Conservation (phyloP, 1,140 invertebrate genomes). For the Delia radicum region DNA sequence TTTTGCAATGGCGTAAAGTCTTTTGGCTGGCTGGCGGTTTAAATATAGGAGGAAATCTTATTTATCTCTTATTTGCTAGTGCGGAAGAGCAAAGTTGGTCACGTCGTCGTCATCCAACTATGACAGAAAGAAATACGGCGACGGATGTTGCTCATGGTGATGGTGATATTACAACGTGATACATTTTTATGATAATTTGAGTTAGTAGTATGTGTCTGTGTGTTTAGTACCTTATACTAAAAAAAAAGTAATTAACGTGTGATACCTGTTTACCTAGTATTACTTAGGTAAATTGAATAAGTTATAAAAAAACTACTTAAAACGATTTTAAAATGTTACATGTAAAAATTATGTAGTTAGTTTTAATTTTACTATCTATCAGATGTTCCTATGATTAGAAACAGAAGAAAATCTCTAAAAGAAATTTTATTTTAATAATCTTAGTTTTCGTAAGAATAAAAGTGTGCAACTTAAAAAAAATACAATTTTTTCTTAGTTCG, state of each 20-base stretch:
- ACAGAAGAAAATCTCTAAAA: neutral
- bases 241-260: neutral
- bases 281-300: neutral
- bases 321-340: no score
- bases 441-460: no score
- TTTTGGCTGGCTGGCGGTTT: conserved; percentile 80
- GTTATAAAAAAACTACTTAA: no score
- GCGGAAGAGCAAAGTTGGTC: conserved; percentile 81
- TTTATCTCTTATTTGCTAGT: conserved; percentile 81
- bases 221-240: neutral
- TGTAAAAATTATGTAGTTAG: no score
- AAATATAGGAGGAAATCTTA: conserved; percentile 73
- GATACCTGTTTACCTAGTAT: neutral
- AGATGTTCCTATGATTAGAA: neutral
- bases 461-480: no score
- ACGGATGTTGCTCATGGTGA: neutral
- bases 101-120: no score
- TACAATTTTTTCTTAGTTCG: no score
- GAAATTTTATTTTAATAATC: neutral
- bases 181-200: neutral
- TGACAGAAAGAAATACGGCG: neutral
- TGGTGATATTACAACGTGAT: neutral
- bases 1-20: conserved; percentile 82
- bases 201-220: no score
- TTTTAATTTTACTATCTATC: neutral